These are phyloP conservation scores for Drosophila lacertosa DNA, from an alignment of 1,140 invertebrate genomes.

Conservation along the genomic window DNA sequence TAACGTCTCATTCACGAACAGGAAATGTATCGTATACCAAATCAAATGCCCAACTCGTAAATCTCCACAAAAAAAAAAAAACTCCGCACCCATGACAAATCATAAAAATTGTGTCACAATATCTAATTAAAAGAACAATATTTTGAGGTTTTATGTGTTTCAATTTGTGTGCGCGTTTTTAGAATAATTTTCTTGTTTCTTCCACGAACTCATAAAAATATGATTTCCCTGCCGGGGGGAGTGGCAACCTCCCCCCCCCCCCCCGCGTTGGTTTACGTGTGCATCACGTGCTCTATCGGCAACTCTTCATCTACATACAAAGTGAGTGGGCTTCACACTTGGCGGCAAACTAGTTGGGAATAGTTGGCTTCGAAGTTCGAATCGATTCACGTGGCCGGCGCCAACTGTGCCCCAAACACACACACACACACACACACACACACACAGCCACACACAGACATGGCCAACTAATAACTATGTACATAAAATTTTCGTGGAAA, in stretches of 20 bases:
- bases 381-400: constrained; percentile 58
- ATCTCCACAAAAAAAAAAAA: no score
- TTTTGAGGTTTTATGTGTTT: constrained; percentile 78
- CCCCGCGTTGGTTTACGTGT: no score
- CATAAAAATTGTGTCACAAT: constrained; percentile 78
- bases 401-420: constrained; percentile 57
- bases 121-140: constrained; percentile 59
- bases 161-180: constrained; percentile 72
- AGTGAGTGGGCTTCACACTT: constrained; percentile 38
- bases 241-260: no score
- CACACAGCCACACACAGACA: no score
- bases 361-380: no score
- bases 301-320: constrained; percentile 37
- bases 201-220: constrained; percentile 80
- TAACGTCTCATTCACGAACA: constrained; percentile 52
- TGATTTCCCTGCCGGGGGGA: constrained; percentile 50
- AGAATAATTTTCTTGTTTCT: no score
- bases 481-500: constrained; percentile 76
- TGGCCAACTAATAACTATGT: constrained; percentile 59
- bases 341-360: constrained; percentile 26
- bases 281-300: constrained; percentile 58
- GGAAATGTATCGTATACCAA: constrained; percentile 77
- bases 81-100: constrained; percentile 43
- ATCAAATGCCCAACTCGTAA: constrained; percentile 73
- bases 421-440: no score